These are phyloP conservation scores for Aproaerema taeniolella DNA, from an alignment of 2,888 invertebrate species.

Conservation along the genomic window DNA sequence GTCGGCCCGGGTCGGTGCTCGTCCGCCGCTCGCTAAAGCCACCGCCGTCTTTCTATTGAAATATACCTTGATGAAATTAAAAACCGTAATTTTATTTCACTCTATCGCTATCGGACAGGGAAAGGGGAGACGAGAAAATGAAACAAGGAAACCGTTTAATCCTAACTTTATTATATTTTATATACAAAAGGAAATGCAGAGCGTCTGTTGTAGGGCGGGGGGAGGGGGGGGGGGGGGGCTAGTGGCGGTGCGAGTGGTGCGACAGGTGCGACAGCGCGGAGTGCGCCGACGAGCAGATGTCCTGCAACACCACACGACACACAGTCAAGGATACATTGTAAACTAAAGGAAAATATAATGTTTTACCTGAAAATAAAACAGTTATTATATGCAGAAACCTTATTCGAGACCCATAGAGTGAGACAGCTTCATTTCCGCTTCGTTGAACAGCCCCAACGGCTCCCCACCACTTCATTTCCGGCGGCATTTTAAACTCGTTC, in stretches of 20 bases:
- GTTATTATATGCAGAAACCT: conserved; percentile 1
- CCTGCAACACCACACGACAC: no score
- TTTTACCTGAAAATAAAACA: no score
- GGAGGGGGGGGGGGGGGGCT: background rate
- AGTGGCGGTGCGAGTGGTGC: conserved; percentile 48
- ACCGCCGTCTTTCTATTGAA: conserved; percentile 43
- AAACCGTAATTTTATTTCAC: background rate
- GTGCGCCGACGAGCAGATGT: conserved; percentile 66
- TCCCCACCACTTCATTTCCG: background rate
- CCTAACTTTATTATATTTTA: conserved; percentile 53
- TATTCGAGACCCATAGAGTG: conserved; percentile 8
- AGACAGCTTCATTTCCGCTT: conserved; percentile 3
- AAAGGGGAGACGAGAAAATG: no score
- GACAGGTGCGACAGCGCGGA: conserved; percentile 76
- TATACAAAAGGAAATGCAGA: conserved; percentile 63
- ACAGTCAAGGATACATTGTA: no score
- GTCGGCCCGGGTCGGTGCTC: conserved; percentile 19
- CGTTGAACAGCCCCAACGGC: background rate
- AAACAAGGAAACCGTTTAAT: conserved; percentile 41
- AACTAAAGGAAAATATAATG: no score
- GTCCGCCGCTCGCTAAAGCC: conserved; percentile 26
- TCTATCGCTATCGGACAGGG: no score
- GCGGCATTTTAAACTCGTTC: background rate
- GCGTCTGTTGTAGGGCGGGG: background rate
- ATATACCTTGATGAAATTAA: conserved; percentile 30